Percentiles rank a stretch among this genome's conserved stretches.
Conservation (phyloP, 2,113 vertebrate genomes). For the Montifringilla adamsi region DNA sequence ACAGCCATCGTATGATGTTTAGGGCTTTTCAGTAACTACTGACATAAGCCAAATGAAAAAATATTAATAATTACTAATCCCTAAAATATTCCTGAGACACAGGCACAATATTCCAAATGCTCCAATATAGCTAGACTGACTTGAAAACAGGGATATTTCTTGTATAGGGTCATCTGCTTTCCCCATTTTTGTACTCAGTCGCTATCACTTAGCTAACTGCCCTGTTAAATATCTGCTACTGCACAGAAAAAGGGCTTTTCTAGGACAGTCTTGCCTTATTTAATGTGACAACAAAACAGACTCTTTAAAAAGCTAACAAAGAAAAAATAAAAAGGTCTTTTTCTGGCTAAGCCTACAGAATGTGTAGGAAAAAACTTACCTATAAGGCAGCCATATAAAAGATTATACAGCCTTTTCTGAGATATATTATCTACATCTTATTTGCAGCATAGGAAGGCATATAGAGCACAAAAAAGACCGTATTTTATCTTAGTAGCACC, state of each 20-base stretch:
- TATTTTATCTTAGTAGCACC: not conserved
- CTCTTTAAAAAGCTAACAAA: not conserved
- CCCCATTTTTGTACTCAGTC: not conserved
- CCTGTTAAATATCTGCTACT: not conserved
- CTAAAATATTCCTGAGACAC: not conserved
- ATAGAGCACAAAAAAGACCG: not conserved
- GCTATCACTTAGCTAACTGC: not conserved
- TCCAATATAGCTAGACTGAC: not conserved
- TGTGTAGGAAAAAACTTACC: not conserved
- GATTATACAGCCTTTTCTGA: not conserved
- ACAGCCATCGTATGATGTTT: not conserved
- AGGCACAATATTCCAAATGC: not conserved
- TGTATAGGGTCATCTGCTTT: not conserved
- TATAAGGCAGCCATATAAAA: not conserved
- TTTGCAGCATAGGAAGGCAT: not conserved
- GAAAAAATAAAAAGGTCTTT: not conserved
- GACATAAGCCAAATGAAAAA: not conserved
- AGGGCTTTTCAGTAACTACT: not conserved
- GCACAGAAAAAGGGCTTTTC: not conserved
- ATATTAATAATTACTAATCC: not conserved
- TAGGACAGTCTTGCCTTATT: not conserved
- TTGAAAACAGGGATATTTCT: not conserved
- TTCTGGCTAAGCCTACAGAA: not conserved
- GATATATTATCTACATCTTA: not conserved
- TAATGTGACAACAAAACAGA: not conserved